Evolutionary conservation across 1,140 invertebrate genomes (phyloP).

Genomic region (Listronotus bonariensis): DNA sequence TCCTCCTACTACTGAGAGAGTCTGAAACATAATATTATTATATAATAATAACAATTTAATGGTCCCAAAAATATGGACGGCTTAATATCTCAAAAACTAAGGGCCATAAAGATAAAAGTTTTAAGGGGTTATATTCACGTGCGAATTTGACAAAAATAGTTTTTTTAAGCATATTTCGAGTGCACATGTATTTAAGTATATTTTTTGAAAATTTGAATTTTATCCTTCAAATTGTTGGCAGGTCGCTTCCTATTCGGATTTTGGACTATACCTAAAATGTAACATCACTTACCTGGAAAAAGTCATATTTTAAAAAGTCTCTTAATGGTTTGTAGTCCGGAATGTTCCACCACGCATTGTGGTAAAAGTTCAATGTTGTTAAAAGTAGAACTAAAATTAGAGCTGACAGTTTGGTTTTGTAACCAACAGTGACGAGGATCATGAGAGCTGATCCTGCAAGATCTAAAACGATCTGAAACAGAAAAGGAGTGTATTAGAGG

Average conservation of each 20-base stretch:
- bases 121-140: too few species aligned
- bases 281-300: conserved; percentile 86
- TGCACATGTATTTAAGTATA: too few species aligned
- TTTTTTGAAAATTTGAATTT: too few species aligned
- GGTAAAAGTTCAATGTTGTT: conserved; percentile 90
- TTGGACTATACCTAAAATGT: too few species aligned
- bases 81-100: too few species aligned
- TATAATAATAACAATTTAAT: too few species aligned
- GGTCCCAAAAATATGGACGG: too few species aligned
- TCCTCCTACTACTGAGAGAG: conserved; percentile 96
- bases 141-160: too few species aligned
- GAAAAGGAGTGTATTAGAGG: conserved; percentile 34
- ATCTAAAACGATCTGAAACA: conserved; percentile 80
- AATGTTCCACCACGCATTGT: conserved; percentile 98
- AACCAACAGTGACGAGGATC: conserved; percentile 95
- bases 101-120: too few species aligned
- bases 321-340: conserved; percentile 92
- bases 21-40: conserved; percentile 75
- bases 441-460: conserved; percentile 93
- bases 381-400: conserved; percentile 91
- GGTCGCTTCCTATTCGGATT: too few species aligned
- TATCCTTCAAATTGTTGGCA: too few species aligned
- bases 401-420: conserved; percentile 98
- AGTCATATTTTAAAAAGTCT: conserved; percentile 99
- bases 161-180: too few species aligned